Evolutionary conservation across 1,140 invertebrate species (phyloP).

Genomic region (Macrosteles quadrilineatus): DNA sequence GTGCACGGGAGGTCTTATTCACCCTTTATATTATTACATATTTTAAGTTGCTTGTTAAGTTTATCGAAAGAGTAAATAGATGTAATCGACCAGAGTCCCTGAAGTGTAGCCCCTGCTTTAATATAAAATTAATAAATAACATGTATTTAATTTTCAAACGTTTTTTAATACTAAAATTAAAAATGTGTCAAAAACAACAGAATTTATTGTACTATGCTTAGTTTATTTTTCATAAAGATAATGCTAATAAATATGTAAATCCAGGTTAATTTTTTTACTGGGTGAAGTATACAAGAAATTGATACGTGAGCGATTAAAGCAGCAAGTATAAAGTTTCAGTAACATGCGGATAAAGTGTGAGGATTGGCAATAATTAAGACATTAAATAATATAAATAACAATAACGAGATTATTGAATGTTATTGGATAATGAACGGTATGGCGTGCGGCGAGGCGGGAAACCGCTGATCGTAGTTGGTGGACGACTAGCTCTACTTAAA

Average conservation of each 20-base stretch:
- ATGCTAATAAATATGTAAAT: background rate
- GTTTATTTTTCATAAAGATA: background rate
- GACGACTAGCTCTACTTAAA: constrained; percentile 1
- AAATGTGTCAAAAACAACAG: too few relatives aligned
- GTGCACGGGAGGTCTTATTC: too few relatives aligned
- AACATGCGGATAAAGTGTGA: too few relatives aligned
- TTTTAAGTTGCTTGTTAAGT: too few relatives aligned
- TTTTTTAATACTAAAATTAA: too few relatives aligned
- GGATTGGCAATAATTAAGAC: constrained; percentile 11
- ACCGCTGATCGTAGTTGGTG: background rate
- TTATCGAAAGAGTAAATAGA: too few relatives aligned
- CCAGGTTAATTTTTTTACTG: background rate
- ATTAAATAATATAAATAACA: background rate
- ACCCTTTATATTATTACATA: too few relatives aligned
- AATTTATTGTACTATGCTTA: too few relatives aligned
- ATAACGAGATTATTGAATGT: constrained; percentile 23
- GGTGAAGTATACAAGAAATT: background rate
- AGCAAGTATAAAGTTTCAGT: too few relatives aligned
- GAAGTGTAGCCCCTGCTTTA: too few relatives aligned
- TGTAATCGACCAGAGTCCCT: too few relatives aligned
- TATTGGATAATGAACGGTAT: constrained; percentile 12
- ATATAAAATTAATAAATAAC: background rate
- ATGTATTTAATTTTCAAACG: background rate
- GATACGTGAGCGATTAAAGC: too few relatives aligned
- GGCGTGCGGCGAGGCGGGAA: background rate